Evolutionary conservation across 2,888 invertebrate species (phyloP).

Genomic region (Pollenia labialis): DNA sequence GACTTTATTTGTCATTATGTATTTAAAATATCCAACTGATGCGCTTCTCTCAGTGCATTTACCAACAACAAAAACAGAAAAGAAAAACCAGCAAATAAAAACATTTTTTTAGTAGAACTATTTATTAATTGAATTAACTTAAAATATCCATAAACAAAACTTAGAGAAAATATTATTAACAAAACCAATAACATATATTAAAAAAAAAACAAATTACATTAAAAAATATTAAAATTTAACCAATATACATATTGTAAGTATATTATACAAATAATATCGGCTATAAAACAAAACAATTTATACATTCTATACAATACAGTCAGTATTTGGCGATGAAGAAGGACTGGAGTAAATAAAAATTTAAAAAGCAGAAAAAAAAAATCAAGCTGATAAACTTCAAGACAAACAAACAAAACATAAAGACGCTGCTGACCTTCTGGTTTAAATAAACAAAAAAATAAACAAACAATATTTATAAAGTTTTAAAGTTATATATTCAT

Average conservation of each 20-base stretch:
- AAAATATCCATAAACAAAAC: constrained; percentile 57
- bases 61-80: constrained; percentile 3
- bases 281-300: constrained; percentile 34
- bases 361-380: constrained; percentile 49
- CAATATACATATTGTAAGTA: constrained; percentile 22
- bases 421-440: constrained; percentile 78
- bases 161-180: constrained; percentile 18
- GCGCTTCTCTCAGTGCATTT: neutral
- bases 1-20: neutral
- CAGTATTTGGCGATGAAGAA: constrained; percentile 71
- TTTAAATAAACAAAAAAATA: constrained; percentile 67
- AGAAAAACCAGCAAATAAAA: neutral
- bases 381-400: constrained; percentile 75
- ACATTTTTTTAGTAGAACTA: constrained; percentile 46
- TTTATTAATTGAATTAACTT: constrained; percentile 61
- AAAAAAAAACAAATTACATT: neutral
- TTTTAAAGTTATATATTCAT: constrained; percentile 56
- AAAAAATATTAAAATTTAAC: constrained; percentile 25
- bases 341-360: constrained; percentile 62
- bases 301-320: constrained; percentile 43
- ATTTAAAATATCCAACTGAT: too few species aligned
- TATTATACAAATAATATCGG: constrained; percentile 29
- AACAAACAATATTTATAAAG: constrained; percentile 47
- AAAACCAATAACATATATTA: constrained; percentile 29
- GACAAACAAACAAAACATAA: constrained; percentile 71